phyloP scores from a whole-genome alignment of 2,888 invertebrate genomes.

The Caenorhabditis sp. region DNA sequence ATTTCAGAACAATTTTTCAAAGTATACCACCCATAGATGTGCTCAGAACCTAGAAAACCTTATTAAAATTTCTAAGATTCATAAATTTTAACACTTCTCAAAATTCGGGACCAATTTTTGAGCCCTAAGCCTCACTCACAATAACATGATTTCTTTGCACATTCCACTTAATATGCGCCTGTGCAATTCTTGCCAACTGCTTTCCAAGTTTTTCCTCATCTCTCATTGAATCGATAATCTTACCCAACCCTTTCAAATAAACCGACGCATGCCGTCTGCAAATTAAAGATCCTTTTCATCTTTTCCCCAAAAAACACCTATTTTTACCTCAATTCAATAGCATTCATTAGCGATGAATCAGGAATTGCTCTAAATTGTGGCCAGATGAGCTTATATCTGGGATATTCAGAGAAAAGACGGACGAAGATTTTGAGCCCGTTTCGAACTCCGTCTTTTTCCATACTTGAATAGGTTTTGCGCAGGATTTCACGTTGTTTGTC shows the following conservation, averaged over 20 bases:
- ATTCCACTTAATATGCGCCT: conserved; percentile 68
- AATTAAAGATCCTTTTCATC: no score
- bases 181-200: conserved; percentile 59
- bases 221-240: conserved; percentile 65
- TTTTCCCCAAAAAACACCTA: no score
- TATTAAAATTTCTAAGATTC: no score
- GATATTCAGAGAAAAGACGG: conserved; percentile 67
- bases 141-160: conserved; percentile 62
- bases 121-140: no score
- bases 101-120: no score
- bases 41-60: no score
- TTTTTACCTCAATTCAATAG: conserved; percentile 55
- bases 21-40: no score
- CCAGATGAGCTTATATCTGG: conserved; percentile 67
- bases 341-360: conserved; percentile 65
- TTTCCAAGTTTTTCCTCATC: conserved; percentile 53
- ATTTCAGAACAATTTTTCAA: no score
- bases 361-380: conserved; percentile 67
- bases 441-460: conserved; percentile 49
- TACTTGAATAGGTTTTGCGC: conserved; percentile 48
- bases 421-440: conserved; percentile 57
- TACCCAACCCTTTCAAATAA: conserved; percentile 63
- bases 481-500: conserved; percentile 51
- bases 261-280: conserved; percentile 53
- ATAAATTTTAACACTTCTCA: no score